Base-by-base conservation (phyloP, 2,113 vertebrate genomes). In the Microcebus jonahi region DNA sequence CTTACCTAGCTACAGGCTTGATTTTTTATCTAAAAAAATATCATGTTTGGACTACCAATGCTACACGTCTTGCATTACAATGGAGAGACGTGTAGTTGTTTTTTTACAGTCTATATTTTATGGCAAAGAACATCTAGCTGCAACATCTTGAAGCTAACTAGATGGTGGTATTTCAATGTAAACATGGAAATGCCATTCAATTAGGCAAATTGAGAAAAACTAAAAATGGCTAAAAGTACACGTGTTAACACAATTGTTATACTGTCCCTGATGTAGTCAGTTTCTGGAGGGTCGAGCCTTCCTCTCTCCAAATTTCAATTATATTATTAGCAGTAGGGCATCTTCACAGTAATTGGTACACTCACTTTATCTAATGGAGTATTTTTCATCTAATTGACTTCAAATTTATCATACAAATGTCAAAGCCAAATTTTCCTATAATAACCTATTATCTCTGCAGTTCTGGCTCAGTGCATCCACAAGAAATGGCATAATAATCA, bases 321-420 rank as follows among this genome's bases (percentile, higher is more conserved):
- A 98, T 96, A 94, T 97, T 97, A 97, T 98, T 98, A 98, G 97
- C 98, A 98, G 76, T 98, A 97, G 97, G 93, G 97, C 96, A 98
- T 98, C 97, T 97, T 97, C 91, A 97, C 68, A 91, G 96, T 98
- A 98, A 99, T 98, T 98, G 98, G 97, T 98, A 98, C 91, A 97
- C 97, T 98, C 96, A 96, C 98, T 98, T 98, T 98, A 98, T 98
- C 98, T 98, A 98, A 98, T 98, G 97, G 97, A 98, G 87, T 97
- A 98, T 98, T 99, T 99, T 98, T 98, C 97, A 98, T 98, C 97
- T 99, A 99, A 99, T 99, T 99, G 98, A 98, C 98, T 99, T 97
- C 91, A 98, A 98, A 99, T 98, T 98, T 98, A 98, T 99, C 98
- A 98, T 94, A 98, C 96, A 98, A 99, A 98, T 98, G 98, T 98